These are phyloP conservation scores for Mesocricetus auratus DNA, from an alignment of 2,113 vertebrate species.

Conservation along the genomic window DNA sequence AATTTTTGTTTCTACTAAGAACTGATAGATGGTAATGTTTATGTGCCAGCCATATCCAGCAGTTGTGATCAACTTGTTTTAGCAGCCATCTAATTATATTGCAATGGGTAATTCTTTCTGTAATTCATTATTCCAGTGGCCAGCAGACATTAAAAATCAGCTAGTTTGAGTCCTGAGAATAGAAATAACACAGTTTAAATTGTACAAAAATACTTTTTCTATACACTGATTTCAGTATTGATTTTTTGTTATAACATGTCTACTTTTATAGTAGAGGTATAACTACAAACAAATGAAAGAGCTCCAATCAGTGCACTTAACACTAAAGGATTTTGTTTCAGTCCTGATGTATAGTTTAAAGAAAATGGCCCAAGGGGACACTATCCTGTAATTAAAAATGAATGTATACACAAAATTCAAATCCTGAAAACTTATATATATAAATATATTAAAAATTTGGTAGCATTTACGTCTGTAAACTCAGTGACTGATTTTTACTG, in stretches of 20 bases:
- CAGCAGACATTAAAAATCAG: slow-evolving; percentile 73
- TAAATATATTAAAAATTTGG: background rate
- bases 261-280: slow-evolving; percentile 31
- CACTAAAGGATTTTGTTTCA: background rate
- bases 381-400: background rate
- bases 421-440: background rate
- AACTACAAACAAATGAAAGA: slow-evolving; percentile 4
- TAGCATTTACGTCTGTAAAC: background rate
- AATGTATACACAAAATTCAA: background rate
- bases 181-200: slow-evolving; percentile 73
- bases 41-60: slow-evolving; percentile 85
- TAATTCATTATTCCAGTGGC: slow-evolving; percentile 86
- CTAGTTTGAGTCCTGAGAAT: slow-evolving; percentile 80
- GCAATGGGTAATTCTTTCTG: slow-evolving; percentile 87
- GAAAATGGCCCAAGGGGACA: background rate
- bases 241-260: slow-evolving; percentile 28
- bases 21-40: slow-evolving; percentile 86
- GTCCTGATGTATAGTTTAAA: background rate
- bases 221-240: slow-evolving; percentile 53
- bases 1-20: slow-evolving; percentile 67
- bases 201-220: slow-evolving; percentile 65
- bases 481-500: background rate
- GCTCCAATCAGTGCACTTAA: background rate
- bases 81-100: slow-evolving; percentile 91
- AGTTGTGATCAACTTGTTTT: slow-evolving; percentile 90